Conservation (phyloP, 2,113 vertebrate species). For the Malurus melanocephalus region DNA sequence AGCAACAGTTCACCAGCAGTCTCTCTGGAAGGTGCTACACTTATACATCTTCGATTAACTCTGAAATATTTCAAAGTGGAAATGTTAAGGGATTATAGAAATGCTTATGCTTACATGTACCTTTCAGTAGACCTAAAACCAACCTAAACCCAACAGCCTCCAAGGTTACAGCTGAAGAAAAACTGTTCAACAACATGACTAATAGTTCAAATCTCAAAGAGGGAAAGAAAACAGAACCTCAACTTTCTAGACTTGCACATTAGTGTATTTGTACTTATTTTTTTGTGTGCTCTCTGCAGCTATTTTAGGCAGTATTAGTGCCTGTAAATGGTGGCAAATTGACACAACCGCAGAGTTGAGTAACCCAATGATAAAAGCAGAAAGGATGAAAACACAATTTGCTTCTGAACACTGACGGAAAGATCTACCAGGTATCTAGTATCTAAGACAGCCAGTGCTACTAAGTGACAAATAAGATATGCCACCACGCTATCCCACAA, state of each 20-base stretch:
- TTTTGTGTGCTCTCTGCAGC: neutral
- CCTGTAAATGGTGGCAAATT: neutral
- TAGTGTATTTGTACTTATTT: neutral
- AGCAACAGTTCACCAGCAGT: slow-evolving; percentile 91
- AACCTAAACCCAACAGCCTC: neutral
- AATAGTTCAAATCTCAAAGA: neutral
- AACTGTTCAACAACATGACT: neutral
- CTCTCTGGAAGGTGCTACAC: slow-evolving; percentile 94
- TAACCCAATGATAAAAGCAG: neutral
- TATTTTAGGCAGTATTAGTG: neutral
- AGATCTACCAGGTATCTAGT: neutral
- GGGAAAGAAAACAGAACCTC: neutral
- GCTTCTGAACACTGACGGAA: neutral
- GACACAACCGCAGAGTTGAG: neutral
- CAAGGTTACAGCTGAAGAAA: neutral
- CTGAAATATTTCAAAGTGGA: slow-evolving; percentile 65
- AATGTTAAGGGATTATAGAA: neutral
- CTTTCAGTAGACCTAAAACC: neutral
- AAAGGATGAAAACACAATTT: neutral
- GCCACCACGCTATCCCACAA: neutral
- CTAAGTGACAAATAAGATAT: neutral
- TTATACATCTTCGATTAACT: slow-evolving; percentile 92
- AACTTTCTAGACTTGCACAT: neutral
- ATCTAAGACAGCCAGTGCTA: neutral
- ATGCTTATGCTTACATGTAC: neutral